Conservation (phyloP, 2,888 invertebrate genomes). For the Neria commutata region DNA sequence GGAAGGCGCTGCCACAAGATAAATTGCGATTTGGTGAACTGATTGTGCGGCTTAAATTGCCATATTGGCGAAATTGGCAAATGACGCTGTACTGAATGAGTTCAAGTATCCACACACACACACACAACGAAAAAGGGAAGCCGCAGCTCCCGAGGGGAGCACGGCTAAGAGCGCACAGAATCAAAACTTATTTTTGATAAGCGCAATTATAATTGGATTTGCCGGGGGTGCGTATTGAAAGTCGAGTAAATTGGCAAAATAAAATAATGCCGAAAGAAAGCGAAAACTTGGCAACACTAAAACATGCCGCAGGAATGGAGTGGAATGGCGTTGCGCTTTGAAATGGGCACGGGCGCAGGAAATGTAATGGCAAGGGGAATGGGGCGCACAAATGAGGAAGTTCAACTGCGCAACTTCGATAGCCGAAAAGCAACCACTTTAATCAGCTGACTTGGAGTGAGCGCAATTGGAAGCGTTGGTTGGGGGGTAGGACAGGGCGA, state of each 20-base stretch:
- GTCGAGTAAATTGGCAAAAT: background rate
- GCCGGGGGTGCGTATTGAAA: background rate
- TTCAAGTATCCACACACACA: background rate
- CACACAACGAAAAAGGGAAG: background rate
- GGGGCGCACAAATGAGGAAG: too few relatives aligned
- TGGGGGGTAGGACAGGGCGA: slow-evolving; percentile 25
- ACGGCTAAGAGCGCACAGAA: background rate
- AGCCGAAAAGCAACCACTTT: background rate
- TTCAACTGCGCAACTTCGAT: too few relatives aligned
- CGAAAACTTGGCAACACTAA: too few relatives aligned
- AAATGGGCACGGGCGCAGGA: too few relatives aligned
- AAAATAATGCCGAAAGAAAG: too few relatives aligned
- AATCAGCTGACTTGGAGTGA: background rate
- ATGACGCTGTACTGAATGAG: too few relatives aligned
- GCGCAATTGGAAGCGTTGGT: too few relatives aligned
- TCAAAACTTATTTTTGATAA: slow-evolving; percentile 27
- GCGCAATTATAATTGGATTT: slow-evolving; percentile 33
- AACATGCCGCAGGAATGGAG: background rate
- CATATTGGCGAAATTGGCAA: slow-evolving; percentile 24
- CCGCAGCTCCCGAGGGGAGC: background rate
- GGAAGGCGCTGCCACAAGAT: background rate
- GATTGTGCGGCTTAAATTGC: slow-evolving; percentile 26
- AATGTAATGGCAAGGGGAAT: too few relatives aligned
- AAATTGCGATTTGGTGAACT: slow-evolving; percentile 19
- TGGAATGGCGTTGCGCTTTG: background rate